Evolutionary conservation across 2,113 vertebrate species (phyloP), one percentile per base, ranked within the genome.

Genomic region (Dryoscopus gambensis): DNA sequence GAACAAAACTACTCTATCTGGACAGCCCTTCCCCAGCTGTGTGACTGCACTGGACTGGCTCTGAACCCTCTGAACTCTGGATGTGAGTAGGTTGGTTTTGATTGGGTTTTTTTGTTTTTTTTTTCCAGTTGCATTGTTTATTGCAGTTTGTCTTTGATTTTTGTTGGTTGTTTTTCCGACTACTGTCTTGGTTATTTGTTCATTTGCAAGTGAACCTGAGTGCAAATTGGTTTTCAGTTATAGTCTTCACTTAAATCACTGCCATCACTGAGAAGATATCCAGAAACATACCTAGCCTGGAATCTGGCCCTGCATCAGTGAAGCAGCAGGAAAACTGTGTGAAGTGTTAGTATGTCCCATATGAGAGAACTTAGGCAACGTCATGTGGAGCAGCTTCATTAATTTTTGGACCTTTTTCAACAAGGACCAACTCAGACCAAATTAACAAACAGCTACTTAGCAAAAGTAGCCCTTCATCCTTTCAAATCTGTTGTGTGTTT

Each of bases 121-220:
- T 77, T 47, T 27, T 20, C 9, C 21, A 6, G 0, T 31, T 53
- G 13, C 2, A 3, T 37, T 12, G 1, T 62, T 50, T 46, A 1
- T 27, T 49, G 40, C 5, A 23, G 5, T 55, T 44, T 57, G 20
- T 1, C 59, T 42, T 31, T 10, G 7, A 17, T 18, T 44, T 1
- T 46, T 31, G 28, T 23, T 6, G 21, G 6, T 1, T 18, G 25
- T 50, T 28, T 3, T 1, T 2, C 19, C 7, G 79, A 9, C 10
- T 63, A 27, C 4, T 22, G 1, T 23, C 62, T 42, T 31, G 4
- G 0, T 31, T 81, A 69, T 75, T 33, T 52, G 17, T 76, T 83
- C 11, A 17, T 49, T 79, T 79, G 25, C 15, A 63, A 62, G 46
- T 47, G 65, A 80, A 91, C 74, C 30, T 14, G 46, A 69, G 11